Conservation (phyloP, 2,888 invertebrate genomes). For the Dynastes maya region DNA sequence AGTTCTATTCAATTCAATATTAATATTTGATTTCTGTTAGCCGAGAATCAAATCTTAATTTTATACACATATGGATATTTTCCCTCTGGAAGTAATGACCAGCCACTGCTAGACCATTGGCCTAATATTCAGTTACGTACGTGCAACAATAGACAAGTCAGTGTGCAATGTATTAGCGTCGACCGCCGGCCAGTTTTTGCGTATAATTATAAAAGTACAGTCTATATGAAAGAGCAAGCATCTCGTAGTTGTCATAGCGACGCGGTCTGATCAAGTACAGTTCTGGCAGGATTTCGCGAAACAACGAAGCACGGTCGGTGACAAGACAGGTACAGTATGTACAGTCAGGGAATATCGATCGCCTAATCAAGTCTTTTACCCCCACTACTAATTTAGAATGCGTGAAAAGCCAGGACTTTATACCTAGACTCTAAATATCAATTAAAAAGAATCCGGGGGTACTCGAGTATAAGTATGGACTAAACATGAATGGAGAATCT, state of each 20-base stretch:
- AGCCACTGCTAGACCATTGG: constrained; percentile 7
- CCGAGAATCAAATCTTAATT: neutral
- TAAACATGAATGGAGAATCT: constrained; percentile 1
- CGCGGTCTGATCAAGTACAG: constrained; percentile 68
- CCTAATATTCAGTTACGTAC: constrained; percentile 34
- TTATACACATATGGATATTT: neutral
- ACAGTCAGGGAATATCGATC: constrained; percentile 69
- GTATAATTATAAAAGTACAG: constrained; percentile 71
- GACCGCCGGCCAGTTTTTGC: constrained; percentile 67
- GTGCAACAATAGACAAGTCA: constrained; percentile 36
- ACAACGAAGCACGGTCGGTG: constrained; percentile 64
- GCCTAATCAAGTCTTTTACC: constrained; percentile 68
- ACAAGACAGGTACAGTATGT: constrained; percentile 67
- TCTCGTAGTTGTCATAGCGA: constrained; percentile 69
- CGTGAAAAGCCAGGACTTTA: constrained; percentile 63
- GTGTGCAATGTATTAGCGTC: constrained; percentile 44
- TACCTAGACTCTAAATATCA: constrained; percentile 57
- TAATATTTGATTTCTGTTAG: too few species aligned
- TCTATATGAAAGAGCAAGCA: constrained; percentile 67
- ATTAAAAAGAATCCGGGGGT: constrained; percentile 55
- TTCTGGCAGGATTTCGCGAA: constrained; percentile 68
- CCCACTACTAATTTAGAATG: constrained; percentile 66
- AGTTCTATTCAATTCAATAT: too few species aligned
- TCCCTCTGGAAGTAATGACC: neutral
- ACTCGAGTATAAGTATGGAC: constrained; percentile 31